Conservation (phyloP, 2,888 invertebrate genomes). For the Cyrtodaria siliqua region DNA sequence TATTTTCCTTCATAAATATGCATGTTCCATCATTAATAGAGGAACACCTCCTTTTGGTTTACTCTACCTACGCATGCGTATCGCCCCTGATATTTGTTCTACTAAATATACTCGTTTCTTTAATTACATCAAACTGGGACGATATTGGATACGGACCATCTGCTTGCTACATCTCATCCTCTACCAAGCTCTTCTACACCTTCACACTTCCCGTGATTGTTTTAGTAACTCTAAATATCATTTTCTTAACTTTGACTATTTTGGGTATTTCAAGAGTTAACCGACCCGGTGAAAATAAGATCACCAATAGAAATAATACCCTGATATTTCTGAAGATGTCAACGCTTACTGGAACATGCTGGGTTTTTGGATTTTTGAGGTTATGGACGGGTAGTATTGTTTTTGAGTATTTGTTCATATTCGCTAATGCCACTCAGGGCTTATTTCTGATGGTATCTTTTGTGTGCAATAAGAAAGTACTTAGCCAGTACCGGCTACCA, state of each 20-base stretch:
- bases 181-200: conserved; percentile 23
- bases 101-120: conserved; percentile 7
- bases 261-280: conserved; percentile 17
- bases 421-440: conserved; percentile 48
- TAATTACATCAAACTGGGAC: not conserved
- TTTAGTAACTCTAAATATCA: conserved; percentile 28
- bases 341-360: conserved; percentile 40
- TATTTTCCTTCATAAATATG: conserved; percentile 13
- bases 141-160: conserved; percentile 43
- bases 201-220: conserved; percentile 43
- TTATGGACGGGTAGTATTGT: conserved; percentile 18
- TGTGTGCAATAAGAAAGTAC: conserved; percentile 36
- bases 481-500: no score
- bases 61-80: conserved; percentile 2
- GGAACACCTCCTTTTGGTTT: no score
- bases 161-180: conserved; percentile 44
- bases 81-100: conserved; percentile 22
- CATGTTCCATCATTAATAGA: no score
- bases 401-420: conserved; percentile 46
- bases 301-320: conserved; percentile 26
- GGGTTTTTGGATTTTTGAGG: conserved; percentile 50
- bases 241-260: conserved; percentile 28
- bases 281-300: conserved; percentile 9
- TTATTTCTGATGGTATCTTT: conserved; percentile 47
- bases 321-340: conserved; percentile 45